Evolutionary conservation across 2,888 invertebrate genomes (phyloP).

Genomic region (Scaptomyza reducta): DNA sequence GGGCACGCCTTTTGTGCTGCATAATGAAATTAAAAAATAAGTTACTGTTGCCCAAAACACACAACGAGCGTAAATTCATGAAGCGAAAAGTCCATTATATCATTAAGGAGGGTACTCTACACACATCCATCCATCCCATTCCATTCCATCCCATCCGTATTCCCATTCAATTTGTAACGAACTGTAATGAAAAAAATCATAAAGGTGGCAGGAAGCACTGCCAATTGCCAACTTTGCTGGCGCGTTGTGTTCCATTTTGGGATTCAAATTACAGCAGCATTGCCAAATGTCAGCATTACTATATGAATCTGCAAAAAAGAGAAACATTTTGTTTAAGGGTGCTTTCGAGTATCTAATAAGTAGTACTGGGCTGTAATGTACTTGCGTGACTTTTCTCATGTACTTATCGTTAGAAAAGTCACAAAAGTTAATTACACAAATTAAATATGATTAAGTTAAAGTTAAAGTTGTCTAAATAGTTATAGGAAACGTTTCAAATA

Average conservation of each 20-base stretch:
- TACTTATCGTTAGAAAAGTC: constrained; percentile 22
- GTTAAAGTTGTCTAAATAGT: too few species aligned
- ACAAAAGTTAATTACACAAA: constrained; percentile 26
- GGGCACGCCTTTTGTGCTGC: constrained; percentile 75
- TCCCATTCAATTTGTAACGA: constrained; percentile 41
- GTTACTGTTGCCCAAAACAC: constrained; percentile 78
- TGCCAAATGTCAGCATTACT: constrained; percentile 61
- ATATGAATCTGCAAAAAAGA: constrained; percentile 16
- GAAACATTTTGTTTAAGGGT: constrained; percentile 27
- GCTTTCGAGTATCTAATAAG: constrained; percentile 17
- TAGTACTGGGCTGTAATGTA: constrained; percentile 17
- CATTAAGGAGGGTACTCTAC: constrained; percentile 66
- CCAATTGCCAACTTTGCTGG: constrained; percentile 41
- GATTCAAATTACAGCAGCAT: constrained; percentile 74
- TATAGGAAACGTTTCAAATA: too few species aligned
- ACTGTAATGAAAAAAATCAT: neutral
- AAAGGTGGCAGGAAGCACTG: constrained; percentile 51
- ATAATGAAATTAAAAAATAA: constrained; percentile 83
- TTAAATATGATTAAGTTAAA: neutral
- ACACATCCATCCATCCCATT: too few species aligned
- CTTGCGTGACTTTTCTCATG: constrained; percentile 12
- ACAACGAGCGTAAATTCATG: constrained; percentile 51
- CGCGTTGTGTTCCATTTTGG: constrained; percentile 54
- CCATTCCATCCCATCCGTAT: neutral
- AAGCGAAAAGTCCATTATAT: constrained; percentile 75